Conservation (phyloP, 2,888 invertebrate genomes). For the Pammene aurita region DNA sequence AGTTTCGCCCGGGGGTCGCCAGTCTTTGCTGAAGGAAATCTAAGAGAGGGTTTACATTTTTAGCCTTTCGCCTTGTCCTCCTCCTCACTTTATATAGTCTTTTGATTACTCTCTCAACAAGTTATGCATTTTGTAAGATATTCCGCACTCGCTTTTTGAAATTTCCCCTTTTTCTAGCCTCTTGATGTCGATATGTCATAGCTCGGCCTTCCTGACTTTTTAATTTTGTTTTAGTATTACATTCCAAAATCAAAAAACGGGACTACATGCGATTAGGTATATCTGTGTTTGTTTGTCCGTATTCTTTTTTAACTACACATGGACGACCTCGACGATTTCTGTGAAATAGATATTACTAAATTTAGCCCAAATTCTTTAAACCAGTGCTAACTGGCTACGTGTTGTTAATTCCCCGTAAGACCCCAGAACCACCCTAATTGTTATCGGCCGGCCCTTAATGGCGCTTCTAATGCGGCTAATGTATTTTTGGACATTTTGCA, state of each 20-base stretch:
- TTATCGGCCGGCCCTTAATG: conserved; percentile 80
- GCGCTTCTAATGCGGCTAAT: conserved; percentile 82
- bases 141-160: conserved; percentile 67
- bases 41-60: conserved; percentile 81
- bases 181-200: not conserved
- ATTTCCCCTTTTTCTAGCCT: conserved; percentile 60
- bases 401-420: conserved; percentile 79
- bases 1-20: conserved; percentile 77
- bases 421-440: conserved; percentile 80
- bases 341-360: not conserved
- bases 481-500: conserved; percentile 83
- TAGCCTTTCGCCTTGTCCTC: conserved; percentile 81
- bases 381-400: conserved; percentile 72
- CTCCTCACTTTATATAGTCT: conserved; percentile 82
- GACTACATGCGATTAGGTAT: too few species aligned
- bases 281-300: too few species aligned
- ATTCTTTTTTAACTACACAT: too few species aligned
- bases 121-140: conserved; percentile 82
- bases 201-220: not conserved
- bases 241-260: too few species aligned
- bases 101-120: conserved; percentile 83
- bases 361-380: conserved; percentile 58
- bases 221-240: not conserved
- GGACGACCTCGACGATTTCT: not conserved
- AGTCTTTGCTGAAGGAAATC: conserved; percentile 74